phyloP scores from a whole-genome alignment of 2,888 invertebrate genomes.

The Drosophila anomalata region DNA sequence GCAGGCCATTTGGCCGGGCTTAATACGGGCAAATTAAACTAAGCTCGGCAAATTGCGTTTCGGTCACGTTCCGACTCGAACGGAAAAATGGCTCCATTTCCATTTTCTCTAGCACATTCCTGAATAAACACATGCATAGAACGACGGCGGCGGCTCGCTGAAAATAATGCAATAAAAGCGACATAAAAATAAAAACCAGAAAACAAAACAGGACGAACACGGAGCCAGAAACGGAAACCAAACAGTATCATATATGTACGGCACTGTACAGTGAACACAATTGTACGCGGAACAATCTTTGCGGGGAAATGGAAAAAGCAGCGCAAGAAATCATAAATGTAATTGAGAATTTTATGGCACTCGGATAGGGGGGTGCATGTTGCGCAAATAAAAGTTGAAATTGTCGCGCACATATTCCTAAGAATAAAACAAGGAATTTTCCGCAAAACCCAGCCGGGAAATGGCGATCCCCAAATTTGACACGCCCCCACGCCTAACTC shows the following conservation, averaged over 20 bases:
- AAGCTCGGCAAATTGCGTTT: constrained; percentile 71
- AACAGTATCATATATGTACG: constrained; percentile 33
- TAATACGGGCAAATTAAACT: constrained; percentile 74
- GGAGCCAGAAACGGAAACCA: constrained; percentile 28
- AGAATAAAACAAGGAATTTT: constrained; percentile 63
- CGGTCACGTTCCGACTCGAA: constrained; percentile 70
- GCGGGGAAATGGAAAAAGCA: constrained; percentile 29
- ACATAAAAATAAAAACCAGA: constrained; percentile 65
- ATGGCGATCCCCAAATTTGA: constrained; percentile 30
- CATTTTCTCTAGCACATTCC: constrained; percentile 42
- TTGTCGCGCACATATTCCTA: constrained; percentile 71
- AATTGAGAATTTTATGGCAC: constrained; percentile 74
- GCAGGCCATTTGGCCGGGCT: constrained; percentile 26
- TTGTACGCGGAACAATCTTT: constrained; percentile 25
- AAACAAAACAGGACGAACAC: constrained; percentile 23
- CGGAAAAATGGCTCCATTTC: constrained; percentile 69
- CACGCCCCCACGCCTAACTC: constrained; percentile 2
- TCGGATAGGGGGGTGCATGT: constrained; percentile 18
- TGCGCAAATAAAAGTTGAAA: constrained; percentile 74
- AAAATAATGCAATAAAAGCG: constrained; percentile 78
- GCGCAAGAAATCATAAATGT: constrained; percentile 79
- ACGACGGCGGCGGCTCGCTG: constrained; percentile 33
- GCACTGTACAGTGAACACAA: neutral
- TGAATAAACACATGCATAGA: constrained; percentile 66
- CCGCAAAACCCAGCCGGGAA: constrained; percentile 54